Evolutionary conservation across 2,113 vertebrate genomes (phyloP), one percentile per base, ranked within the genome.

Genomic region (Pterophyllum scalare): DNA sequence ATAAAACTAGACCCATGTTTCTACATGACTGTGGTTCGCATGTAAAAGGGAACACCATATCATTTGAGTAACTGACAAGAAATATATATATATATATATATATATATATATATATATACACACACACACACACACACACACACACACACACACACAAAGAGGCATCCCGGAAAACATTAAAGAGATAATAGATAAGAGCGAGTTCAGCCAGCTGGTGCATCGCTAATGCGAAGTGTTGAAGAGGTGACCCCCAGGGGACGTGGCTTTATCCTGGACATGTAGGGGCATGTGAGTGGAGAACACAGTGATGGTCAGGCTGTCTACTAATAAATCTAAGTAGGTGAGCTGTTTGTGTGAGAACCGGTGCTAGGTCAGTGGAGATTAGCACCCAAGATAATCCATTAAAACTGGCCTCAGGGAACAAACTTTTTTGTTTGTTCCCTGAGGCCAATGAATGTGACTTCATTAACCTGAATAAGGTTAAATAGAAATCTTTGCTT

Each of bases 281-380:
- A 82, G 86, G 70, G 88, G 67, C 94, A 83, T 76, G 93, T 86
- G 90, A 57, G 83, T 87, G 79, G 75, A 72, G 77, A 79, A 76
- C 72, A 75, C 9, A 28, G 88, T 90, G 64, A 82, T 90, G 91
- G 94, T 92, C 91, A 94, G 77, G 57, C 82, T 89, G 82, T 92
- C 85, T 90, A 80, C 20, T 61, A 26, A 82, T 79, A 83, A 84
- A 93, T 87, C 87, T 85, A 59, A 81, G 79, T 79, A 67, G 81
- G 43, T 81, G 87, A 82, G 52, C 46, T 81, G 59, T 84, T 88
- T 82, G 77, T 86, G 86, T 77, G 83, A 22, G 56, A 79, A 79
- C 75, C 3, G 31, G 87, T 84, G 54, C 46, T 20, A 13, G 64
- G 80, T 82, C 75, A 80, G 58, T 46, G 40, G 56, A 86, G 86